phyloP scores from a whole-genome alignment of 2,888 invertebrate species.

The Ischnus inquisitorius region DNA sequence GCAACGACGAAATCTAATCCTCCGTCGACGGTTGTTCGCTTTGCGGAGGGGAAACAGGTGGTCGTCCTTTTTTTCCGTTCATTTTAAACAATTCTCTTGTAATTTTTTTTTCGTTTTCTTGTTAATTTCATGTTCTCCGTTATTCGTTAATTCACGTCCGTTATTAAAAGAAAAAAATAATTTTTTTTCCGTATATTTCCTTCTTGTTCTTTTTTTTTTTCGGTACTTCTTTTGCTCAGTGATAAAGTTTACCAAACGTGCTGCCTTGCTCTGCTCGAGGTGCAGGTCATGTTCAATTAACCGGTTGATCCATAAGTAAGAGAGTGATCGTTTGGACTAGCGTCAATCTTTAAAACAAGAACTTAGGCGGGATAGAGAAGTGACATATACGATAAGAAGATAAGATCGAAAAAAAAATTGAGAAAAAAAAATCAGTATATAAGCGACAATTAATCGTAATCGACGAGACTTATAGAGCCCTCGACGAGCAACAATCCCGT shows the following conservation, averaged over 20 bases:
- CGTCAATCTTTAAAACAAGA: conserved; percentile 65
- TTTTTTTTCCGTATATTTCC: conserved; percentile 18
- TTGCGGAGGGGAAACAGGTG: conserved; percentile 67
- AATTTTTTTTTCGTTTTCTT: conserved; percentile 41
- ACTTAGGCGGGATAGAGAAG: conserved; percentile 57
- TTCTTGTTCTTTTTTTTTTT: conserved; percentile 46
- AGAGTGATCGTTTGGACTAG: conserved; percentile 72
- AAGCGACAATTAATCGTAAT: conserved; percentile 54
- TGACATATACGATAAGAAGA: conserved; percentile 50
- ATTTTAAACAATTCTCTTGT: conserved; percentile 39
- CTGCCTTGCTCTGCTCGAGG: conserved; percentile 75
- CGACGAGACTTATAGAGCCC: conserved; percentile 49
- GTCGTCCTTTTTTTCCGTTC: conserved; percentile 65
- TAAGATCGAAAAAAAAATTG: conserved; percentile 34
- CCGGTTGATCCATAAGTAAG: conserved; percentile 75
- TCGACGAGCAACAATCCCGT: conserved; percentile 64
- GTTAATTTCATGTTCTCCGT: conserved; percentile 37
- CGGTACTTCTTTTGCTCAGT: conserved; percentile 26
- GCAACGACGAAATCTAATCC: conserved; percentile 39
- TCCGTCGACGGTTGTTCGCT: conserved; percentile 50
- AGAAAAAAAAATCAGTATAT: conserved; percentile 17
- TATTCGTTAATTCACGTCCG: conserved; percentile 61
- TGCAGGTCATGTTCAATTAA: conserved; percentile 75
- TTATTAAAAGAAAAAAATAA: conserved; percentile 40
- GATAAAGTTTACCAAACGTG: conserved; percentile 70